A percentile compares a stretch with the other conserved stretches of the same genome.
phyloP scores from a whole-genome alignment of 2,113 vertebrate genomes.

The Indri indri region DNA sequence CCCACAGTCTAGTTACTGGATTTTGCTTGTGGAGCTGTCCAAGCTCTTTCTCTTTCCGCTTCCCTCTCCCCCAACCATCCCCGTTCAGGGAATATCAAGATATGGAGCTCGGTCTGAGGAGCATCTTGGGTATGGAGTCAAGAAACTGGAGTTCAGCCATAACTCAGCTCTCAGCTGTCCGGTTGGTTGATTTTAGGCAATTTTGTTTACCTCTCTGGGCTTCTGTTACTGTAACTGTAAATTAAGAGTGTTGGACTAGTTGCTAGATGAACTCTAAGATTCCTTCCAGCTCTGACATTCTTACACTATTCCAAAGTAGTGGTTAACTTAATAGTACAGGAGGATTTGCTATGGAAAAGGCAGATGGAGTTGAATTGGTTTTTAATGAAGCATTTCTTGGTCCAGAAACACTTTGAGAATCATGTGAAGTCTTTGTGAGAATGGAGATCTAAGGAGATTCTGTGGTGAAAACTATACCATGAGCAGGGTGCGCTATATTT shows the following conservation, averaged over 20 bases:
- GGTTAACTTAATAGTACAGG: background rate
- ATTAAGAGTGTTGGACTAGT: background rate
- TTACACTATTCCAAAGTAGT: background rate
- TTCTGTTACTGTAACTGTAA: background rate
- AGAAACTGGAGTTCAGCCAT: background rate
- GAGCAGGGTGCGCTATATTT: background rate
- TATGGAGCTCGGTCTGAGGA: background rate
- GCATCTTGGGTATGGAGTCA: background rate
- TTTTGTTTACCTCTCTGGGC: background rate
- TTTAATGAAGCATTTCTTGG: background rate
- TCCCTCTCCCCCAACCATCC: fast-evolving
- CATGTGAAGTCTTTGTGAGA: background rate
- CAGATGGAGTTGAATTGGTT: background rate
- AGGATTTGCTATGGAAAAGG: background rate
- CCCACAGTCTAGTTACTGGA: background rate
- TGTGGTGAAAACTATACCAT: background rate
- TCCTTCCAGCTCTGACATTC: background rate
- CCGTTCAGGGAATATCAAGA: background rate
- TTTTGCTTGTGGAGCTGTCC: background rate
- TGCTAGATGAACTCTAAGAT: background rate
- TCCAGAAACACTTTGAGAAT: background rate
- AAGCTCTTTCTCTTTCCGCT: background rate
- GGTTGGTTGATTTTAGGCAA: background rate
- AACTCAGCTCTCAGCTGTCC: background rate
- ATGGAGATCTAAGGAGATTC: background rate